Conservation (phyloP, 2,113 vertebrate species). For the Meriones unguiculatus region DNA sequence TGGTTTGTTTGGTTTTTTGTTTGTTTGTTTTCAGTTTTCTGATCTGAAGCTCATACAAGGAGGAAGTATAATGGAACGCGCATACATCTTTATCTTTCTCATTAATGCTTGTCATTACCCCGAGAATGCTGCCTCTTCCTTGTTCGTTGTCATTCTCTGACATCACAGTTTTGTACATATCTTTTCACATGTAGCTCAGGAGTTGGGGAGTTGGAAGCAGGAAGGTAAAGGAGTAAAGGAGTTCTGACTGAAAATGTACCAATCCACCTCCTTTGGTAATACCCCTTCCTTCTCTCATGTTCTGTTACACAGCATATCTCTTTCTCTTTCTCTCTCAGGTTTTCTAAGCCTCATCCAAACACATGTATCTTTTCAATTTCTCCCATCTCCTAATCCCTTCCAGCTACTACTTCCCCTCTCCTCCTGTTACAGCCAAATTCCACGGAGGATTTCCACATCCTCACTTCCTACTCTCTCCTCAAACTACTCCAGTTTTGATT, state of each 20-base stretch:
- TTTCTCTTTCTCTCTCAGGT: background rate
- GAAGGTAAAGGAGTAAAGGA: background rate
- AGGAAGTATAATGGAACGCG: background rate
- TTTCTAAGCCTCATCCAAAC: background rate
- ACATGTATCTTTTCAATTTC: background rate
- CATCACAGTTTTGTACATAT: background rate
- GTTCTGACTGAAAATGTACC: background rate
- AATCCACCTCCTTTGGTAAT: background rate
- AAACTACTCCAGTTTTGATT: background rate
- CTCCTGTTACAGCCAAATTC: background rate
- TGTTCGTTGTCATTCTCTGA: background rate
- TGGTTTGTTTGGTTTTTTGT: too few species aligned
- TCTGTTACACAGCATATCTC: background rate
- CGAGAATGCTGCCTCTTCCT: background rate
- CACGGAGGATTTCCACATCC: background rate
- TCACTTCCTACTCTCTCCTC: background rate
- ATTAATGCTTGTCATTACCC: background rate
- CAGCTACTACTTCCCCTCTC: background rate
- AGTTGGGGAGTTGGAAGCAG: background rate
- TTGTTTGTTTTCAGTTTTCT: background rate
- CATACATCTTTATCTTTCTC: background rate
- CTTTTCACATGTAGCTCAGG: background rate
- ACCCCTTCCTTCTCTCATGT: background rate
- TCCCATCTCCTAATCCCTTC: slow-evolving; percentile 24
- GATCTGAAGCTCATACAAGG: background rate